phyloP scores from a whole-genome alignment of 1,140 invertebrate species.

The Cydia fagiglandana region DNA sequence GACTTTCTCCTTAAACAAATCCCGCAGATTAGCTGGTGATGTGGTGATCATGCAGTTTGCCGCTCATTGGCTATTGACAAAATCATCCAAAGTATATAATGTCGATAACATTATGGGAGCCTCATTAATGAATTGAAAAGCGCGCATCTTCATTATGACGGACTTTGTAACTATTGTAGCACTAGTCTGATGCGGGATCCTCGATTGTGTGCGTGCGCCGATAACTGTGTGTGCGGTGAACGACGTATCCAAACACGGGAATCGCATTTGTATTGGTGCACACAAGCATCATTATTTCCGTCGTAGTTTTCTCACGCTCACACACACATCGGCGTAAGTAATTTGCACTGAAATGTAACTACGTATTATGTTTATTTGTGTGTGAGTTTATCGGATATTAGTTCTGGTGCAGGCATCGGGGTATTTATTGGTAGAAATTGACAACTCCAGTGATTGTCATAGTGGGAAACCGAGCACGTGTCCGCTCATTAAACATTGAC shows the following conservation, averaged over 20 bases:
- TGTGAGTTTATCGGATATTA: conserved; percentile 69
- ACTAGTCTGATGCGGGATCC: conserved; percentile 63
- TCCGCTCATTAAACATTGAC: conserved; percentile 60
- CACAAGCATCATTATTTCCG: conserved; percentile 58
- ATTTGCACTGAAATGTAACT: conserved; percentile 59
- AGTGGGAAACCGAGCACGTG: conserved; percentile 62
- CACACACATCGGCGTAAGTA: conserved; percentile 53
- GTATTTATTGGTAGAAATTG: conserved; percentile 64
- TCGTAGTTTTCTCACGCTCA: conserved; percentile 74
- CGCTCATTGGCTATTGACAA: conserved; percentile 57
- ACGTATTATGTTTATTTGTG: conserved; percentile 49
- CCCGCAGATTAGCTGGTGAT: conserved; percentile 54
- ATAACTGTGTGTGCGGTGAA: conserved; percentile 41
- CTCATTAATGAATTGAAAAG: conserved; percentile 73
- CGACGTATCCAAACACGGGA: conserved; percentile 39
- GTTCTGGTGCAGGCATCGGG: conserved; percentile 57
- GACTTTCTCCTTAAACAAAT: conserved; percentile 53
- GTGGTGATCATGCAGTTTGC: conserved; percentile 52
- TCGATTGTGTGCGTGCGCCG: conserved; percentile 48
- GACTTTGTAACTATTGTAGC: conserved; percentile 63
- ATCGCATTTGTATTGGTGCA: conserved; percentile 46
- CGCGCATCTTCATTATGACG: conserved; percentile 69
- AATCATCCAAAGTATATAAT: conserved; percentile 43
- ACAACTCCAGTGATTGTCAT: conserved; percentile 61
- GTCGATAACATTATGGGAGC: conserved; percentile 65